Base-by-base conservation (phyloP, 2,113 vertebrate species). In the Catharus minimus region DNA sequence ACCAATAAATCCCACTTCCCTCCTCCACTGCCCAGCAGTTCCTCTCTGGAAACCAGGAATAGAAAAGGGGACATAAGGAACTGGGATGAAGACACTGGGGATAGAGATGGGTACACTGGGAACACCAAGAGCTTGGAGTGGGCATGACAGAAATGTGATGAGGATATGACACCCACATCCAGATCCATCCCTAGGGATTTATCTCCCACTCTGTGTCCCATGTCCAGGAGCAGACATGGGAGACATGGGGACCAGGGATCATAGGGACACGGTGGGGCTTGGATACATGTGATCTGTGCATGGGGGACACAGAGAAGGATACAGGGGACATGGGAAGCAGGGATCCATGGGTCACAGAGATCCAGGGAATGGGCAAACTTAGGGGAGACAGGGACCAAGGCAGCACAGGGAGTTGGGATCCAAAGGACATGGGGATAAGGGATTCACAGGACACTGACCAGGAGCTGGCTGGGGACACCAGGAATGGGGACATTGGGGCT, bases 371-470 rank as follows among this genome's bases (percentile, higher is more conserved):
- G n/a, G 24, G 28, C 18, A 2, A 15, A 23, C 23, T 15, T n/a
- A 18, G 33, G 28, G n/a, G 17, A 79, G 23, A 47, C 28, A 23
- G n/a, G 27, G 30, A 50, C 30, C 38, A 32, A 15, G 26, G 13
- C 0, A 0, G 26, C 52, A 50, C 15, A 43, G 5, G 26, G 28
- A 46, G 12, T 2, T n/a, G n/a, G 12, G 38, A 62, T 39, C n/a
- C 64, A 13, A 47, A 32, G 8, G 39, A 38, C 2, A 2, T 10
- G 12, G 8, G 18, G 15, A 39, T 11, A 46, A 86, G 28, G 19
- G 28, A 53, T 44, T 52, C 19, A 61, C n/a, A 28, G 55, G 12
- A 68, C 46, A 44, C 22, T 3, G 9, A 10, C 7, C 33, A 19
- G 23, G 28, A 47, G 23, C 22, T 46, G 44, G 44, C 46, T 46